Evolutionary conservation across 2,888 invertebrate genomes (phyloP).

Genomic region (Epistrophe eligans): DNA sequence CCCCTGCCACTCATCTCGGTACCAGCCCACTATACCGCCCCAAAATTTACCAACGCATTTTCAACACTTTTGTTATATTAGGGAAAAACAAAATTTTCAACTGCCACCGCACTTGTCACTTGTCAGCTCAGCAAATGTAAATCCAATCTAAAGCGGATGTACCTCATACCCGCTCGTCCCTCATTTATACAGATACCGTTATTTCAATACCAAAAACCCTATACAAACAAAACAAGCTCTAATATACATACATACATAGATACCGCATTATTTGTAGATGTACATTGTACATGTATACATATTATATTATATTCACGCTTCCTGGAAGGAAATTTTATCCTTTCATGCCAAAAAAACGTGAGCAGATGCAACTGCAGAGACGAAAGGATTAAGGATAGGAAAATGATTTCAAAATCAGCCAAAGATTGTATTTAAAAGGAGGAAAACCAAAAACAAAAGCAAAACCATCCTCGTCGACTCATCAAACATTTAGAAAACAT

Average conservation of each 20-base stretch:
- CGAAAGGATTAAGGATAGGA: constrained; percentile 40
- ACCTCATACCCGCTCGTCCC: constrained; percentile 14
- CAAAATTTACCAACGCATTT: constrained; percentile 55
- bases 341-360: constrained; percentile 13
- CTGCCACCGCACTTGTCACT: constrained; percentile 76
- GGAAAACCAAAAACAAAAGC: not conserved
- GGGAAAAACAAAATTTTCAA: constrained; percentile 69
- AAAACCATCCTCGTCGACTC: constrained; percentile 44
- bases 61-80: constrained; percentile 53
- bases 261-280: constrained; percentile 32
- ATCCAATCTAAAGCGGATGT: constrained; percentile 75
- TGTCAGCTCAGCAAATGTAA: constrained; percentile 76
- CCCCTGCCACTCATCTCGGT: not conserved
- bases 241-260: not conserved
- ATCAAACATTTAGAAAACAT: constrained; percentile 71
- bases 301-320: constrained; percentile 10
- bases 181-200: not conserved
- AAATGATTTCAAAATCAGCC: constrained; percentile 4
- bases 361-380: constrained; percentile 54
- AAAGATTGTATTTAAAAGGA: constrained; percentile 5
- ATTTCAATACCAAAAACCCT: constrained; percentile 4
- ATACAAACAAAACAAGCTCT: constrained; percentile 2
- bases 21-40: not conserved
- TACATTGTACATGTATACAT: not conserved
- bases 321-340: constrained; percentile 24